Conservation (phyloP, 2,888 invertebrate genomes). For the Phaedon cochleariae region DNA sequence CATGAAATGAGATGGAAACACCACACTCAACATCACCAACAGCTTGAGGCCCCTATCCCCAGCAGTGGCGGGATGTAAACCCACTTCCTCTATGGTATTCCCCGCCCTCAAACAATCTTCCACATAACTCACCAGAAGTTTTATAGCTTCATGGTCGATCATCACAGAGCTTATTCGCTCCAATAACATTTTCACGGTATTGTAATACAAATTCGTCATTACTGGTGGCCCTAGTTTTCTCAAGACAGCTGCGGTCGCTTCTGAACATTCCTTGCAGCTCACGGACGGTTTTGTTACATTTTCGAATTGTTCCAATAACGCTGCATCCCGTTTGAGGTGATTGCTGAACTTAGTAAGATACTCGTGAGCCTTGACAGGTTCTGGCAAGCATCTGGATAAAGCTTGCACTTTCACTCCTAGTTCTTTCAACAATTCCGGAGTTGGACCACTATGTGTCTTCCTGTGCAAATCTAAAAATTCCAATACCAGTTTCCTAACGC, state of each 20-base stretch:
- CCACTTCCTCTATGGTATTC: conserved; percentile 75
- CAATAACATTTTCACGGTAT: conserved; percentile 93
- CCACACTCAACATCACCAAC: conserved; percentile 87
- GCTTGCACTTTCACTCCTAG: conserved; percentile 73
- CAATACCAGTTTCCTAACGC: conserved; percentile 81
- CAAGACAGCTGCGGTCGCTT: conserved; percentile 84
- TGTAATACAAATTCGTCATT: conserved; percentile 95
- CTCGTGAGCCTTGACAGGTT: conserved; percentile 91
- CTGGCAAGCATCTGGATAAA: conserved; percentile 85
- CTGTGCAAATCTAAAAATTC: conserved; percentile 89
- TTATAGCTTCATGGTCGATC: conserved; percentile 90
- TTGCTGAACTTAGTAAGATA: conserved; percentile 84
- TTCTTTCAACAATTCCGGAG: conserved; percentile 77
- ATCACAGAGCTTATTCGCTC: conserved; percentile 96
- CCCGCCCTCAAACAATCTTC: conserved; percentile 80
- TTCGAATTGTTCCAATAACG: conserved; percentile 82
- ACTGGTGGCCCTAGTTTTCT: conserved; percentile 94
- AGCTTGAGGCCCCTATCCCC: conserved; percentile 90
- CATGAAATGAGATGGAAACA: conserved; percentile 93
- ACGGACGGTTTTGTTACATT: conserved; percentile 88
- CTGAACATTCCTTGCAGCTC: conserved; percentile 94
- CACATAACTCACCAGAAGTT: conserved; percentile 61
- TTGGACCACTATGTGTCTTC: conserved; percentile 65
- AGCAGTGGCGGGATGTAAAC: conserved; percentile 82
- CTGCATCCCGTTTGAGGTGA: conserved; percentile 78